Evolutionary conservation across 2,113 vertebrate genomes (phyloP), one percentile per base, ranked within the genome.

Genomic region (Platysternon megacephalum): DNA sequence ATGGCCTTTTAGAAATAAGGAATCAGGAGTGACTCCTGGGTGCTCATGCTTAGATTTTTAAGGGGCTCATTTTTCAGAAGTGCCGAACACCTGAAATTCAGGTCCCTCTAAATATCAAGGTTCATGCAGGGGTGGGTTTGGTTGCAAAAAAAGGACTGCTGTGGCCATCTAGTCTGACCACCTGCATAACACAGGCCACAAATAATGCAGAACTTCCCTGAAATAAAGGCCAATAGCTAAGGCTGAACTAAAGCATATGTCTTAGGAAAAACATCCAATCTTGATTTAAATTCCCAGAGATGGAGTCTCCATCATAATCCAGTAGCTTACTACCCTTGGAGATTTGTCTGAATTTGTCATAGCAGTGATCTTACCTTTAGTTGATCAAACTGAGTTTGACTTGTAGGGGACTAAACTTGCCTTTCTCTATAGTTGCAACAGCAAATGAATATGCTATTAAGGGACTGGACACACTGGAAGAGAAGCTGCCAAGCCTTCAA

Each of bases 401-500:
- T 26, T 86, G 13, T 68, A 68, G 35, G 28, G n/a, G 76, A 24
- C 26, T 85, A 16, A 21, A 39, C 0, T 1, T 1, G 32, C 4
- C 3, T 68, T 6, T 51, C 46, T 28, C 80, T 96, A 16, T 95
- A 99, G 98, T 99, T 95, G 89, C 97, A 1, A 97, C 97, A 8
- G 98, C 98, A 87, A 98, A 97, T 51, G 97, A 97, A 46, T 98
- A 98, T 8, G 98, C 98, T 84, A 98, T 98, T 93, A 98, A 96
- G 89, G 98, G 99, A 7, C 95, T 98, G 92, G 98, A 98, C 86
- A 98, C 98, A 84, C 95, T 98, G 97, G 98, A 99, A 74, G 96
- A 98, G 83, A 99, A 97, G 7, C 95, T 99, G 86, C 98, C 99
- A 2, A 97, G 99, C 94, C 97, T 99, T 94, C 98, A 99, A 42